These are phyloP conservation scores for Drosophila nr. fundita DNA, from an alignment of 2,888 invertebrate genomes.

Conservation along the genomic window DNA sequence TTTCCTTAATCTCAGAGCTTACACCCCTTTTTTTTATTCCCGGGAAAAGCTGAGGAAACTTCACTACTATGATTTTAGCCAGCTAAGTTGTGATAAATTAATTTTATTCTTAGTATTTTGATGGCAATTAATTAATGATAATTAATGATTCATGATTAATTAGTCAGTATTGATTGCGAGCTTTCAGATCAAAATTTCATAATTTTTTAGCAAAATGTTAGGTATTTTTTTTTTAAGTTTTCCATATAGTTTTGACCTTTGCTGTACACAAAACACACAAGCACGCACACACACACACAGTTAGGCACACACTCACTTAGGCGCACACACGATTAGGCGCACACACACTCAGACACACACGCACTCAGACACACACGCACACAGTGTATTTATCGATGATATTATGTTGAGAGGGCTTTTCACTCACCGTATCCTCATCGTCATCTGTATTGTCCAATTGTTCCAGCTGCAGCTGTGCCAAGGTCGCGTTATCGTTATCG, in stretches of 20 bases:
- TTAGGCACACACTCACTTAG: too few relatives aligned
- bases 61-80: not conserved
- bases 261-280: not conserved
- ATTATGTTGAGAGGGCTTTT: not conserved
- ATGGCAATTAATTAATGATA: not conserved
- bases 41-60: not conserved
- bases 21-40: too few relatives aligned
- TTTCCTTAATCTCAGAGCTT: too few relatives aligned
- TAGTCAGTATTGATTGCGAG: not conserved
- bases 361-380: not conserved
- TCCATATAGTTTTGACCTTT: not conserved
- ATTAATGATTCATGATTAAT: too few relatives aligned
- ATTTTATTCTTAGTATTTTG: not conserved
- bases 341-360: not conserved
- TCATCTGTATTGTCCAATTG: conserved; percentile 68
- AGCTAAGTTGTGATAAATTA: not conserved
- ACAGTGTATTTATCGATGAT: not conserved
- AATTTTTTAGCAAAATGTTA: not conserved
- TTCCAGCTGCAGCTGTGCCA: conserved; percentile 54
- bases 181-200: not conserved
- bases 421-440: conserved; percentile 81
- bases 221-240: not conserved
- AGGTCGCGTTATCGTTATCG: conserved; percentile 32
- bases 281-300: too few relatives aligned
- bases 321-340: not conserved